phyloP scores from a whole-genome alignment of 1,140 invertebrate genomes.

The Agrypnia vestita region DNA sequence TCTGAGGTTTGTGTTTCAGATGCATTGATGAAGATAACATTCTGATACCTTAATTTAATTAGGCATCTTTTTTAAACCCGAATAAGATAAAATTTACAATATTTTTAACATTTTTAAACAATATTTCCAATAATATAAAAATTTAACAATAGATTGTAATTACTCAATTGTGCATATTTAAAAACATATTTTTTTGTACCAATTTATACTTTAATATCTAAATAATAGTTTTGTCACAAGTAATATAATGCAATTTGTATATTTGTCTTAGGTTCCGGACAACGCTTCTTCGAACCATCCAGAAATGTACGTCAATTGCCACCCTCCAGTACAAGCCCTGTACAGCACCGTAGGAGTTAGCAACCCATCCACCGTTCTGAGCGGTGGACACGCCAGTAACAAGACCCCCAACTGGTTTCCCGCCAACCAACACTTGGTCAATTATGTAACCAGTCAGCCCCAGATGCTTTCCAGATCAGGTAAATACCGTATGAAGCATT shows the following conservation, averaged over 20 bases:
- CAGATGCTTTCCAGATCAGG: constrained; percentile 52
- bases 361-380: constrained; percentile 28
- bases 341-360: constrained; percentile 43
- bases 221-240: no score
- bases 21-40: no score
- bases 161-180: no score
- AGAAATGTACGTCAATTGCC: constrained; percentile 51
- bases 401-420: constrained; percentile 37
- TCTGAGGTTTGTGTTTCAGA: no score
- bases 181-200: no score
- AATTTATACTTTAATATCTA: no score
- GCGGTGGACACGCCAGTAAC: constrained; percentile 29
- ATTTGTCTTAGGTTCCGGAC: constrained; percentile 18
- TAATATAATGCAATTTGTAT: neutral
- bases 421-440: constrained; percentile 44
- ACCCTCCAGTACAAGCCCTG: constrained; percentile 48
- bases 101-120: no score
- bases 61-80: no score
- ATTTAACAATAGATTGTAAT: no score
- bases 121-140: no score
- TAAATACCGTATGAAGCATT: constrained; percentile 27
- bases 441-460: constrained; percentile 45
- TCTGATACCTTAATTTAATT: no score
- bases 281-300: constrained; percentile 36
- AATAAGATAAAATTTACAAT: no score